These are phyloP conservation scores for Peromyscus aztecus DNA, from an alignment of 2,797 vertebrate species.

Conservation along the genomic window DNA sequence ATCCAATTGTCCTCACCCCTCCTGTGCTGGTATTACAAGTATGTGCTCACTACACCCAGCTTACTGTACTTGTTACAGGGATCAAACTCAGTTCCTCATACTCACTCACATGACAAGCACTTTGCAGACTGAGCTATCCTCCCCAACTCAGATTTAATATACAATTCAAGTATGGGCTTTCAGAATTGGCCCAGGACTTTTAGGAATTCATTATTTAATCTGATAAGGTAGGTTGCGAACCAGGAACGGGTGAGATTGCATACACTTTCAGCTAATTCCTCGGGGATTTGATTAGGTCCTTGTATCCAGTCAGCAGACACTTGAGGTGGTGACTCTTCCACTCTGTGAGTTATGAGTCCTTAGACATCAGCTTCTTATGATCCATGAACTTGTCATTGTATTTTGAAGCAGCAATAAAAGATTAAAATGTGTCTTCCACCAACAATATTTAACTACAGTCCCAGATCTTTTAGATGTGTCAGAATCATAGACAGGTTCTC, in stretches of 20 bases:
- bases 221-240: background rate
- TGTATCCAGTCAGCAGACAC: background rate
- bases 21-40: background rate
- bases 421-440: background rate
- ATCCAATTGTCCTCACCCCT: background rate
- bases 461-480: background rate
- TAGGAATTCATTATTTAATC: background rate
- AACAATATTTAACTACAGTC: background rate
- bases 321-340: background rate
- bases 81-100: background rate
- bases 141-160: background rate
- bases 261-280: background rate
- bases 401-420: conserved; percentile 5
- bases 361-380: background rate
- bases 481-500: background rate
- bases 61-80: background rate
- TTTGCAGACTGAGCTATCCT: background rate
- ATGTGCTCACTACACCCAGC: no score
- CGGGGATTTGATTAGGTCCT: background rate
- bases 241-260: background rate
- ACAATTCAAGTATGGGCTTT: background rate
- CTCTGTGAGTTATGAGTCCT: background rate
- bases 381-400: background rate
- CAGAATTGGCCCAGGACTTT: background rate
- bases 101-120: background rate